Percentiles rank a stretch among this genome's conserved stretches.
Conservation (phyloP, 2,113 vertebrate genomes). For the Anoplopoma fimbria region DNA sequence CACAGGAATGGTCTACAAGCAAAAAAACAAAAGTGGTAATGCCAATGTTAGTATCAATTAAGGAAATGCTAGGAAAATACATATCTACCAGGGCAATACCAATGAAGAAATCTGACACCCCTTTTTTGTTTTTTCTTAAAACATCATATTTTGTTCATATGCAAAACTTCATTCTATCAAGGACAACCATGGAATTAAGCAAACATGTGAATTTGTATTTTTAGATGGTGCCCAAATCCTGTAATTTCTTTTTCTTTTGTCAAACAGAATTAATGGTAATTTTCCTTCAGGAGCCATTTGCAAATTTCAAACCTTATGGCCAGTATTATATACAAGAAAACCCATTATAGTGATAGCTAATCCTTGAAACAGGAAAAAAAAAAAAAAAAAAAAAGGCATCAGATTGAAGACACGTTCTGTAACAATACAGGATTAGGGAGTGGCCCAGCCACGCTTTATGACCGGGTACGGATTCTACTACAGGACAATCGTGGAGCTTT, state of each 20-base stretch:
- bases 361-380: background rate
- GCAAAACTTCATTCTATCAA: background rate
- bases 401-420: conserved; percentile 46
- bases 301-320: conserved; percentile 62
- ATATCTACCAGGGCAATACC: conserved; percentile 31
- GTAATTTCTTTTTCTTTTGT: background rate
- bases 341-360: background rate
- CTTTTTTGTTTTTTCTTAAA: conserved; percentile 35
- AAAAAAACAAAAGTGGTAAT: conserved; percentile 37
- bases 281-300: conserved; percentile 27
- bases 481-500: conserved; percentile 39
- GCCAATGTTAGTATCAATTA: conserved; percentile 59
- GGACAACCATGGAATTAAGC: background rate
- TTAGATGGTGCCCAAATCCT: background rate
- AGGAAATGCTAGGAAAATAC: conserved; percentile 18
- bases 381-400: conserved; percentile 48
- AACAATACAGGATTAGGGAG: conserved; percentile 33
- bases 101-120: conserved; percentile 56
- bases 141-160: background rate
- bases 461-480: conserved; percentile 52
- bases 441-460: conserved; percentile 8
- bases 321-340: conserved; percentile 62
- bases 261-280: background rate
- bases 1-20: conserved; percentile 34
- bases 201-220: too few relatives aligned